These are phyloP conservation scores for Harpagifer antarcticus DNA, from an alignment of 2,797 vertebrate species.

Conservation along the genomic window DNA sequence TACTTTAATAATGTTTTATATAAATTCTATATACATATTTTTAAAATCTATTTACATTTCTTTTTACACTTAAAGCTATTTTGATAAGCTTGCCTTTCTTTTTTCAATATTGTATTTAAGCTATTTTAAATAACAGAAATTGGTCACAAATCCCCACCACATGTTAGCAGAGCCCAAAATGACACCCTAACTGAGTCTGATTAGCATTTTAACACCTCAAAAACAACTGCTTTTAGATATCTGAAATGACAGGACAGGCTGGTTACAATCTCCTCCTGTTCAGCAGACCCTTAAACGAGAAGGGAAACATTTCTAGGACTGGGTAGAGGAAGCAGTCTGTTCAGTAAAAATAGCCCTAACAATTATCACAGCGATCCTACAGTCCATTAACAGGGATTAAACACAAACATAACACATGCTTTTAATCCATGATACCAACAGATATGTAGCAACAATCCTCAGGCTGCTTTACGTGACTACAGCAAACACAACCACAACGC, in stretches of 20 bases:
- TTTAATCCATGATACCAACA: conserved; percentile 23
- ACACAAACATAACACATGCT: background rate
- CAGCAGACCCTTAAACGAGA: conserved; percentile 55
- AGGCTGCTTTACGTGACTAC: conserved; percentile 65
- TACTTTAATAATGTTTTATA: no score
- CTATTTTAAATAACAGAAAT: background rate
- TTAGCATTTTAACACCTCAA: background rate
- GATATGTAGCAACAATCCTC: conserved; percentile 28
- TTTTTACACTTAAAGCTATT: no score
- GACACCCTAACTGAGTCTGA: background rate
- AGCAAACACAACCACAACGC: conserved; percentile 58
- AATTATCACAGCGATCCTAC: background rate
- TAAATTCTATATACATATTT: no score
- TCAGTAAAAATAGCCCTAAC: conserved; percentile 57
- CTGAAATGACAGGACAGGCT: background rate
- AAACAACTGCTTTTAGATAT: background rate
- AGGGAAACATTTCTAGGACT: conserved; percentile 73
- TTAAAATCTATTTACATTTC: no score
- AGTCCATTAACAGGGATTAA: background rate
- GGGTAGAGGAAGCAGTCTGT: conserved; percentile 69
- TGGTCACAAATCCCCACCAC: background rate
- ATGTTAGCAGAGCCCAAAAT: conserved; percentile 3
- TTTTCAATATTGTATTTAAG: no score
- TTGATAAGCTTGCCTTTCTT: no score
- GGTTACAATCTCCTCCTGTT: conserved; percentile 30